phyloP scores from a whole-genome alignment of 2,113 vertebrate genomes.

The Physeter macrocephalus region DNA sequence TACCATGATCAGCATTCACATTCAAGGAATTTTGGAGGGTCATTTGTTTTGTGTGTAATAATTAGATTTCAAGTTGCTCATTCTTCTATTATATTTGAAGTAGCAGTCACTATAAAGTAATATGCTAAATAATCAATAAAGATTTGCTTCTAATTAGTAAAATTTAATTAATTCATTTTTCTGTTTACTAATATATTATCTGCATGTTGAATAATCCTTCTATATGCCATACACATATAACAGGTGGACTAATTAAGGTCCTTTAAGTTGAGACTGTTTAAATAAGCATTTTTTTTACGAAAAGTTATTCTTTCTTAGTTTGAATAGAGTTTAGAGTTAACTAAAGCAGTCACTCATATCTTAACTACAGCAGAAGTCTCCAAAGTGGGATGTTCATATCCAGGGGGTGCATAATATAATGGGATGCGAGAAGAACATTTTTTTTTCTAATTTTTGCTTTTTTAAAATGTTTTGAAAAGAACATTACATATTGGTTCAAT shows the following conservation, averaged over 20 bases:
- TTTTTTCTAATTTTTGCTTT: not conserved
- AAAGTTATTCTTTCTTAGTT: not conserved
- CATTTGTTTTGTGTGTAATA: conserved; percentile 5
- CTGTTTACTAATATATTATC: not conserved
- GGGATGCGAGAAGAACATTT: not conserved
- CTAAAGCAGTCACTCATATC: not conserved
- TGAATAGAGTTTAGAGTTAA: not conserved
- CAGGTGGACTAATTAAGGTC: not conserved
- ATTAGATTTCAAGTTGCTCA: not conserved
- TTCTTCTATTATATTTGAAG: not conserved
- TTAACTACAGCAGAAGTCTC: not conserved
- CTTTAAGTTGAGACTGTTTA: conserved; percentile 12
- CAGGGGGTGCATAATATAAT: not conserved
- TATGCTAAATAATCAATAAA: not conserved
- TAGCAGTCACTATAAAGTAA: not conserved
- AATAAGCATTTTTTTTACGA: not conserved
- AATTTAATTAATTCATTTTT: not conserved
- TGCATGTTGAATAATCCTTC: not conserved
- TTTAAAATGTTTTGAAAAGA: not conserved
- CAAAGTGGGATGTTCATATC: not conserved
- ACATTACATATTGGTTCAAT: not conserved
- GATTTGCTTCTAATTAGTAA: not conserved
- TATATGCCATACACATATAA: not conserved
- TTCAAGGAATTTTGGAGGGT: not conserved
- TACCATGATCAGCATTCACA: not conserved